Percentiles rank a stretch among this genome's conserved stretches.
These are phyloP conservation scores for Germaria angustata DNA, from an alignment of 2,888 invertebrate genomes.

Conservation along the genomic window DNA sequence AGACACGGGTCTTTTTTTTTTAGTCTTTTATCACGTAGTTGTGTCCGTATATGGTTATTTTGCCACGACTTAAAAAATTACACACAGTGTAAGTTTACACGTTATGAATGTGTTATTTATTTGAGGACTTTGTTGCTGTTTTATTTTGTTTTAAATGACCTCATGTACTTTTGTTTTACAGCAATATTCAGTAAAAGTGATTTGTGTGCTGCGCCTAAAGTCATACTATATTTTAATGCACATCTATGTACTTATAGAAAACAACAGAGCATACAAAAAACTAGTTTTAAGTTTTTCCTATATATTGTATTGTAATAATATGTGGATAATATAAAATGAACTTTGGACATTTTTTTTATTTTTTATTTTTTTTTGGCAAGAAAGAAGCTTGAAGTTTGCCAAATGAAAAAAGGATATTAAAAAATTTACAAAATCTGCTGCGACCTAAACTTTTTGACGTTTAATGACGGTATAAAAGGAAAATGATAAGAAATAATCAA, in stretches of 20 bases:
- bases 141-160: neutral
- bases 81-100: no score
- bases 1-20: no score
- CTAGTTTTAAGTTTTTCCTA: neutral
- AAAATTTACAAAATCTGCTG: neutral
- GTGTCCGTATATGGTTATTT: no score
- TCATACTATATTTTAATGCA: conserved; percentile 43
- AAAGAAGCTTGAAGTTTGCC: conserved; percentile 14
- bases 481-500: neutral
- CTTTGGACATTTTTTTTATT: neutral
- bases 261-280: neutral
- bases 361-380: conserved; percentile 15
- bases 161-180: conserved; percentile 24
- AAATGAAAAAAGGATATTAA: conserved; percentile 4
- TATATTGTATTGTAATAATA: neutral
- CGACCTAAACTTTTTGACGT: neutral
- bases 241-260: neutral
- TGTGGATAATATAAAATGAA: neutral
- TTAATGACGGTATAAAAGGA: neutral
- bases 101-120: no score
- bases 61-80: no score
- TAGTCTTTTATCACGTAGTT: no score
- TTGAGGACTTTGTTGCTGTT: conserved; percentile 8
- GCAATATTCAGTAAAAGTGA: conserved; percentile 55
- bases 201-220: conserved; percentile 65